phyloP scores from a whole-genome alignment of 2,797 vertebrate species.

The Cryptoprocta ferox region DNA sequence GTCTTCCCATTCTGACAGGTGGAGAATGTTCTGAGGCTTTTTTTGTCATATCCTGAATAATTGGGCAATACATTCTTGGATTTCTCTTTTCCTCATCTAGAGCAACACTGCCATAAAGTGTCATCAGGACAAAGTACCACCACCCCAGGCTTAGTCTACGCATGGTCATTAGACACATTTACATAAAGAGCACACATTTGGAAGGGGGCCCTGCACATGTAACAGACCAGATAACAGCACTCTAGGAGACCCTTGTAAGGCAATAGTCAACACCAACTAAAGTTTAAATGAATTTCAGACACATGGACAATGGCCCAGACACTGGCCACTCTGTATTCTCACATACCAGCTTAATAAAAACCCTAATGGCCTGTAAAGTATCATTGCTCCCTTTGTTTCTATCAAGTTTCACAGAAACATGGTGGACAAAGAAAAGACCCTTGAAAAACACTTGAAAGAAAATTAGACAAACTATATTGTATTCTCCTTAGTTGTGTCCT shows the following conservation, averaged over 20 bases:
- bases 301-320: neutral
- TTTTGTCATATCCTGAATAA: neutral
- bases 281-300: slow-evolving; percentile 30
- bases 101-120: neutral
- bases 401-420: neutral
- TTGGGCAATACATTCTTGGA: neutral
- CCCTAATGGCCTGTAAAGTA: neutral
- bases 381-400: neutral
- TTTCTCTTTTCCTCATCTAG: slow-evolving; percentile 28
- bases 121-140: neutral
- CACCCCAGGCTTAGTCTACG: neutral
- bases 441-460: neutral
- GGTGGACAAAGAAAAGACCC: neutral
- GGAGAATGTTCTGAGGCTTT: neutral
- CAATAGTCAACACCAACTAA: neutral
- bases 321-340: neutral
- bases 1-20: neutral
- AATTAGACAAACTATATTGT: neutral
- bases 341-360: neutral
- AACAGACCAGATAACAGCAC: neutral
- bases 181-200: neutral
- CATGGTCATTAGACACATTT: neutral
- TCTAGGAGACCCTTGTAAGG: neutral
- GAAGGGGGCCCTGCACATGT: neutral
- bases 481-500: neutral